These are phyloP conservation scores for Ciconia stormi DNA, from an alignment of 2,113 vertebrate genomes.

Conservation along the genomic window DNA sequence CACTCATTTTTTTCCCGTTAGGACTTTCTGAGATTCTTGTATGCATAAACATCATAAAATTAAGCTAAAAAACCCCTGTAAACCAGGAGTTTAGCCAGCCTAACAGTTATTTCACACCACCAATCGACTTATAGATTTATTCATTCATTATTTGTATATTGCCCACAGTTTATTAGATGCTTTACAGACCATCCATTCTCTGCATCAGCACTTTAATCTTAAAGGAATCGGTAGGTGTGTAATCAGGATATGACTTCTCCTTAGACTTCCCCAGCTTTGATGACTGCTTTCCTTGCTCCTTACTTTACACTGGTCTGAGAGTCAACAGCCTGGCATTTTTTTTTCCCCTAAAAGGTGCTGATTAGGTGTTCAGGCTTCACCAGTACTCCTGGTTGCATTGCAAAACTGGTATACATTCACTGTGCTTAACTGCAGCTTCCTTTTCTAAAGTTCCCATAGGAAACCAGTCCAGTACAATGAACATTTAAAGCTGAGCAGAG, in stretches of 20 bases:
- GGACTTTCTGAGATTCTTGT: not conserved
- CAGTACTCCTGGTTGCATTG: not conserved
- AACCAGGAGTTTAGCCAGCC: not conserved
- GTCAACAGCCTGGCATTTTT: not conserved
- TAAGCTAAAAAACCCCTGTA: not conserved
- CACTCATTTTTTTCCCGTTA: not conserved
- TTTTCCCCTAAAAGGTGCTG: not conserved
- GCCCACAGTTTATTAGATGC: not conserved
- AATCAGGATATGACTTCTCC: not conserved
- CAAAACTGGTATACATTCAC: not conserved
- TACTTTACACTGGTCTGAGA: not conserved
- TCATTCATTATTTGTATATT: not conserved
- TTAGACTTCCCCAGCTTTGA: not conserved
- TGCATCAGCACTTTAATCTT: not conserved
- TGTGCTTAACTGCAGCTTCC: not conserved
- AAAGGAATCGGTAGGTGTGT: not conserved
- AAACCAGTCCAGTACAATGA: not conserved
- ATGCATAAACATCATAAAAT: not conserved
- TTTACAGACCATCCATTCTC: not conserved
- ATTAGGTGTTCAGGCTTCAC: not conserved
- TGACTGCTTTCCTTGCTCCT: not conserved
- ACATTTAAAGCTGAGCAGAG: not conserved
- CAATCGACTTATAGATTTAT: not conserved
- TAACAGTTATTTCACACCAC: not conserved
- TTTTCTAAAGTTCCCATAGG: not conserved